Conservation (phyloP, 2,113 vertebrate genomes). For the Aphelocoma coerulescens region DNA sequence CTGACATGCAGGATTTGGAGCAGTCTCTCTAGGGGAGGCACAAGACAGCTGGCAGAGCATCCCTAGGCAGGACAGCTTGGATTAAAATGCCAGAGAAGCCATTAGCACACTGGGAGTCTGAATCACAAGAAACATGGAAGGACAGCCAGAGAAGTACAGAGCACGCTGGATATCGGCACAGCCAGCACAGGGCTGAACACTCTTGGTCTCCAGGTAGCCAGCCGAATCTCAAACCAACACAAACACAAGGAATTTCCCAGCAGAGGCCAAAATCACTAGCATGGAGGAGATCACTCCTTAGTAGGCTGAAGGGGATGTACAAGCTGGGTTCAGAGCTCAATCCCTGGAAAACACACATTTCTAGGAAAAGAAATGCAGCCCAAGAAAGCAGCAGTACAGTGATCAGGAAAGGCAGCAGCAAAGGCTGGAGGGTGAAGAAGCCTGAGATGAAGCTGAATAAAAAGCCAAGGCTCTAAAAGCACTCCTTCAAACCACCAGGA, state of each 20-base stretch:
- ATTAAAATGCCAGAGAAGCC: background rate
- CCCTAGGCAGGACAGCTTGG: background rate
- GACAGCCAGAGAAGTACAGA: background rate
- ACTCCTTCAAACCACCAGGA: background rate
- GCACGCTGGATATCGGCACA: fast-evolving
- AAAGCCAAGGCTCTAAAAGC: background rate
- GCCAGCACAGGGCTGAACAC: background rate
- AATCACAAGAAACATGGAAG: background rate
- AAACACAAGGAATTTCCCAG: background rate
- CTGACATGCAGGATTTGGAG: background rate
- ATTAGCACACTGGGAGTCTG: background rate
- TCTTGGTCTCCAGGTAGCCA: background rate
- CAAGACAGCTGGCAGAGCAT: background rate
- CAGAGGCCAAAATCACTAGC: background rate
- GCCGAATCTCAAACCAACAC: background rate
- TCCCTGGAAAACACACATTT: background rate
- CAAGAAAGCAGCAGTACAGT: background rate
- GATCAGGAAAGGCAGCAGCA: background rate
- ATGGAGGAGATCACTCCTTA: background rate
- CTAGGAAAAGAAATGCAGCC: background rate
- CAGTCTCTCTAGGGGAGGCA: background rate
- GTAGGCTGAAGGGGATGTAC: background rate
- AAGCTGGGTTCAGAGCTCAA: background rate
- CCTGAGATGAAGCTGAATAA: background rate
- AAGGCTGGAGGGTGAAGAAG: background rate